phyloP scores from a whole-genome alignment of 2,888 invertebrate genomes.

The Apodemia zela region DNA sequence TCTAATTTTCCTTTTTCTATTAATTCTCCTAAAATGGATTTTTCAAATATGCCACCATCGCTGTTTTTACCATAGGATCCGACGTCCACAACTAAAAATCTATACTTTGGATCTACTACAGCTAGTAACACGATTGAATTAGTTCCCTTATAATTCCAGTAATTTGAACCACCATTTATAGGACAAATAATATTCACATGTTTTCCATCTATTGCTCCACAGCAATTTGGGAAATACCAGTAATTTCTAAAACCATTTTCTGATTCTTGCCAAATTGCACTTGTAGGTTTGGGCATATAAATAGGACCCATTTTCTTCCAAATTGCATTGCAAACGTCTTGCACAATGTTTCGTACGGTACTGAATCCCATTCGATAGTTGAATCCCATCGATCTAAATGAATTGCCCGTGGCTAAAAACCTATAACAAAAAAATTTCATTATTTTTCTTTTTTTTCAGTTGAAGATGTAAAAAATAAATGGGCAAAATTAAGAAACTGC shows the following conservation, averaged over 20 bases:
- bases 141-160: constrained; percentile 30
- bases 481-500: constrained; percentile 17
- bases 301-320: constrained; percentile 1
- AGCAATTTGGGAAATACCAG: too few relatives aligned
- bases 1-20: constrained; percentile 15
- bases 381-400: background rate
- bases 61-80: constrained; percentile 14
- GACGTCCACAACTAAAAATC: constrained; percentile 24
- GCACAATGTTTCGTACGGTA: too few relatives aligned
- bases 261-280: background rate
- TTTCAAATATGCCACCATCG: constrained; percentile 16
- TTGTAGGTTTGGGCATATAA: constrained; percentile 1
- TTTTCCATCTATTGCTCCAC: constrained; percentile 29
- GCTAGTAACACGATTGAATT: constrained; percentile 33
- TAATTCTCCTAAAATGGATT: constrained; percentile 11
- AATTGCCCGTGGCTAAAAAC: constrained; percentile 1
- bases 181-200: constrained; percentile 29
- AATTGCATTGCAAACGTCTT: background rate
- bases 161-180: constrained; percentile 31
- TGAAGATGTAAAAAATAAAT: constrained; percentile 15
- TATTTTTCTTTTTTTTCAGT: constrained; percentile 13
- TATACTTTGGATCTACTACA: constrained; percentile 31
- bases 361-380: too few relatives aligned
- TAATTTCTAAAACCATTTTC: too few relatives aligned
- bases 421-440: background rate